Conservation (phyloP, 2,888 invertebrate genomes). For the Aleiodes testaceus region DNA sequence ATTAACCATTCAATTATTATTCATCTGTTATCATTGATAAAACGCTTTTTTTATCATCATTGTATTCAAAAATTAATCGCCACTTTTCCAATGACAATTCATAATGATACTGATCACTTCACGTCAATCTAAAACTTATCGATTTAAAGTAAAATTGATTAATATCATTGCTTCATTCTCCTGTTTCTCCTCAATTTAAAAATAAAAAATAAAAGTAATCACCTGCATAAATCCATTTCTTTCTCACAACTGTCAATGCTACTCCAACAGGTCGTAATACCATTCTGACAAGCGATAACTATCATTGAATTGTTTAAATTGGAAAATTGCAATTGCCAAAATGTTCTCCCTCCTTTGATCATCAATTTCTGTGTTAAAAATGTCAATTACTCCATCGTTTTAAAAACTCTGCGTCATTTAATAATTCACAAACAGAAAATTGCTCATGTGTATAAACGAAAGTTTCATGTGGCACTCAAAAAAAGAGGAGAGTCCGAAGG, state of each 20-base stretch:
- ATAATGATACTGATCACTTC: too few relatives aligned
- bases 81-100: too few relatives aligned
- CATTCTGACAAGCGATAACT: conserved; percentile 9
- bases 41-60: too few relatives aligned
- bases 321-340: background rate
- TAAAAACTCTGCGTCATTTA: background rate
- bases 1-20: background rate
- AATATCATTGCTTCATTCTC: too few relatives aligned
- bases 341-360: background rate
- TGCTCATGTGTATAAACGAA: background rate
- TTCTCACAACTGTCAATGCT: background rate
- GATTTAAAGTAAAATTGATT: too few relatives aligned
- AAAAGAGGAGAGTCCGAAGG: background rate
- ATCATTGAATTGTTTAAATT: conserved; percentile 13
- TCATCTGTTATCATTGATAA: background rate
- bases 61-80: too few relatives aligned
- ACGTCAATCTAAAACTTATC: too few relatives aligned
- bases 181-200: too few relatives aligned
- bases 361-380: background rate
- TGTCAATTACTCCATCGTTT: conserved; percentile 4
- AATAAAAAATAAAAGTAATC: background rate
- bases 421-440: background rate
- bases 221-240: background rate
- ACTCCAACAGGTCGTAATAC: conserved; percentile 26
- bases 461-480: background rate